Evolutionary conservation across 2,113 vertebrate species (phyloP), one percentile per base, ranked within the genome.

Genomic region (Clinocottus analis): DNA sequence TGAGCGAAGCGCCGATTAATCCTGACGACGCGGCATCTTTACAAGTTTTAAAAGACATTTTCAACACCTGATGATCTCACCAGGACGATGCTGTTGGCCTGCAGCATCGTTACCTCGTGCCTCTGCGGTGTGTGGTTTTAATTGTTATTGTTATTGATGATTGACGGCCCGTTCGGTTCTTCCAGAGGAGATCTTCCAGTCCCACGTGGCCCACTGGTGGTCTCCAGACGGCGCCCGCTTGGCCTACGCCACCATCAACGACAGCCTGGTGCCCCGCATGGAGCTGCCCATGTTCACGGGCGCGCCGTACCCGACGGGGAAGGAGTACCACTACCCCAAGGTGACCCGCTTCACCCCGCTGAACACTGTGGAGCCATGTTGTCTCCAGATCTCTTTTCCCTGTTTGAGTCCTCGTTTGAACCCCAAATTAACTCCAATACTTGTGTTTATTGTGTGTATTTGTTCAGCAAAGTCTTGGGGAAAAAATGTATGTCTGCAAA

Each of bases 131-230:
- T 55, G 76, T 49, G 23, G 4, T 37, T 37, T 37, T 11, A n/a
- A 21, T 43, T 5, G 16, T 27, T 76, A 16, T 0, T 1, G 37
- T 8, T 64, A 51, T 53, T 65, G 13, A 45, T 71, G 55, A 83
- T 4, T 59, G 19, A 83, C 55, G 4, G 6, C 25, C 25, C 8
- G 3, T 47, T 60, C 49, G 39, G 2, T 64, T 65, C 49, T 51
- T 84, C 12, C 88, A 99, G 98, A 98, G 94, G 98, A 99, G 94
- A 96, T 99, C 64, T 92, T 99, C 88, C 96, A 96, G 92, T 97
- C 95, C 62, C 95, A 99, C 29, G 92, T 99, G 6, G 97, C 98
- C 17, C 98, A 99, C 53, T 99, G 98, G 98, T 99, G 98, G 98
- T 98, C 98, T 58, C 97, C 97, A 0, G 97, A 99, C 35, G 97